A percentile compares a stretch with the other conserved stretches of the same genome.
Conservation (phyloP, 64 coral and sea anemone species). For the Platygyra sinensis region DNA sequence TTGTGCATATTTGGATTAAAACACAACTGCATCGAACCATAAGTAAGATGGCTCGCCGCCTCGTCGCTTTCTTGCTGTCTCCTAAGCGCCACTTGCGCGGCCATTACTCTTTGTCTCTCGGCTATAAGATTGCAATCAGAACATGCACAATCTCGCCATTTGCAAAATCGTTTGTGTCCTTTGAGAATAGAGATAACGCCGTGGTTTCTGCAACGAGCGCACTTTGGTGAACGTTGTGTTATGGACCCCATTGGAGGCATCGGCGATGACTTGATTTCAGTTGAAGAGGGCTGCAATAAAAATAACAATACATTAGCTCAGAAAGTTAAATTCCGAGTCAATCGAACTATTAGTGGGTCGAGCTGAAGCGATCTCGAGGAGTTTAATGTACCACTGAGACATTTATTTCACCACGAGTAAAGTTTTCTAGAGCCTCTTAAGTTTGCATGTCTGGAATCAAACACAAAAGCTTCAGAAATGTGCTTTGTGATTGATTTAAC, state of each 20-base stretch:
- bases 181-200: conserved; percentile 79
- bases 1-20: conserved; percentile 26
- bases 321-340: background rate
- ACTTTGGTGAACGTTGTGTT: conserved; percentile 71
- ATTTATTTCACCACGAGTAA: background rate
- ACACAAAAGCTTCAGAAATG: background rate
- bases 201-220: conserved; percentile 74
- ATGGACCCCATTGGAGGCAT: conserved; percentile 73
- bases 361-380: background rate
- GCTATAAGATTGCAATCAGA: conserved; percentile 79
- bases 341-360: background rate
- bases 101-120: conserved; percentile 80
- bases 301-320: background rate
- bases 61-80: conserved; percentile 78
- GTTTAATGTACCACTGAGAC: background rate
- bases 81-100: conserved; percentile 73
- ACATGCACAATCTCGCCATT: conserved; percentile 81
- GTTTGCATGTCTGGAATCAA: background rate
- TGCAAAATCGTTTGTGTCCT: conserved; percentile 84
- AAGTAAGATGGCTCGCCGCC: background rate
- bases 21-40: conserved; percentile 21
- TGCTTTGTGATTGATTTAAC: no score
- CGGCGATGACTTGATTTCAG: conserved; percentile 15
- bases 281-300: conserved; percentile 30
- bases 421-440: background rate